A percentile compares a stretch with the other conserved stretches of the same genome.
Conservation (phyloP, 2,797 vertebrate species). For the Lutjanus campechanus region DNA sequence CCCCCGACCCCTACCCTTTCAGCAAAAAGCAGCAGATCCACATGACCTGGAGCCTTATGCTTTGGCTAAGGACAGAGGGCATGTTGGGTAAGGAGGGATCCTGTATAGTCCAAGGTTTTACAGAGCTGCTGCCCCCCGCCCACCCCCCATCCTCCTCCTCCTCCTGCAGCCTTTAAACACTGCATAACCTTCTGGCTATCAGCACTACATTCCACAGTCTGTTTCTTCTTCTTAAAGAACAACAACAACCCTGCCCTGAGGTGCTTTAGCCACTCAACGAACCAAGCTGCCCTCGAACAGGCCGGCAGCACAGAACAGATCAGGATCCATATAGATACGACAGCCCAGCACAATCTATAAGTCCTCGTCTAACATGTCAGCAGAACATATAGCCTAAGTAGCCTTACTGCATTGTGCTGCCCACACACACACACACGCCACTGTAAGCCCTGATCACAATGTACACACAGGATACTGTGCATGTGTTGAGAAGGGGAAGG, state of each 20-base stretch:
- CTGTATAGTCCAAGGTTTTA: constrained; percentile 69
- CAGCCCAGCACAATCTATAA: constrained; percentile 76
- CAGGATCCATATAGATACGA: constrained; percentile 49
- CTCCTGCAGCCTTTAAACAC: constrained; percentile 69
- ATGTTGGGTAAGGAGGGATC: constrained; percentile 71
- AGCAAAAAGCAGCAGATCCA: constrained; percentile 60
- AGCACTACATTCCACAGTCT: constrained; percentile 80
- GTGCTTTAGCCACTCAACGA: constrained; percentile 69
- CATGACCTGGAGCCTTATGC: constrained; percentile 69
- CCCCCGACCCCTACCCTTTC: background rate
- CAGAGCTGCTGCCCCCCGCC: constrained; percentile 50
- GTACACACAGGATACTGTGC: constrained; percentile 57
- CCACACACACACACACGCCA: constrained; percentile 61
- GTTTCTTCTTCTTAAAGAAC: constrained; percentile 79
- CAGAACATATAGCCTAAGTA: constrained; percentile 81
- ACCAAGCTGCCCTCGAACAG: constrained; percentile 65
- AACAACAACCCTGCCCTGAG: constrained; percentile 80
- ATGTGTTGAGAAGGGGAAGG: constrained; percentile 47
- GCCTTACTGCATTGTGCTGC: constrained; percentile 72
- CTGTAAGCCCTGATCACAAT: constrained; percentile 69
- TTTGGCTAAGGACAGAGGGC: constrained; percentile 70
- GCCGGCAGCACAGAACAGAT: constrained; percentile 45
- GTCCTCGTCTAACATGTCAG: constrained; percentile 81
- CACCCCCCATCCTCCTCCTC: constrained; percentile 24
- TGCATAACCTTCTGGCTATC: constrained; percentile 83